These are phyloP conservation scores for Egretta garzetta DNA, from an alignment of 2,113 vertebrate species.

Conservation along the genomic window DNA sequence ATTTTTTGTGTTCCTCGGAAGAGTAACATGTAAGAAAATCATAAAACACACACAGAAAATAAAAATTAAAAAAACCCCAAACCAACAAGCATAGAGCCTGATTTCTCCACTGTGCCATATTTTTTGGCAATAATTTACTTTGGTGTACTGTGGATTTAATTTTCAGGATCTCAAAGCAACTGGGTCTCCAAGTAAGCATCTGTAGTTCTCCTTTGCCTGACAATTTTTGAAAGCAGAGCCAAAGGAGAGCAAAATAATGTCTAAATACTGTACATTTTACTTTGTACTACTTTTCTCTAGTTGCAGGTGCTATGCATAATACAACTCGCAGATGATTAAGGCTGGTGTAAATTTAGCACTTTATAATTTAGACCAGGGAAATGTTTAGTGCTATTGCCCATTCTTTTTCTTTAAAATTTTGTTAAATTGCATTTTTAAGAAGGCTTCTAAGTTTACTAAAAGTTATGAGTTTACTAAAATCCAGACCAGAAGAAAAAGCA, in stretches of 20 bases:
- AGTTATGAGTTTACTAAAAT: background rate
- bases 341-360: background rate
- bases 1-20: background rate
- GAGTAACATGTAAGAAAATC: background rate
- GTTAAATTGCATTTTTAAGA: background rate
- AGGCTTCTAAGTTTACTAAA: background rate
- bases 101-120: background rate
- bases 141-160: background rate
- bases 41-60: background rate
- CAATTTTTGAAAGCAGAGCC: background rate
- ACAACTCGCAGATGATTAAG: background rate
- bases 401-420: background rate
- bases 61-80: background rate
- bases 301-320: background rate
- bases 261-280: background rate
- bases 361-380: background rate
- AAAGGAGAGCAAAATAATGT: background rate
- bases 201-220: background rate
- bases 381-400: rapidly evolving
- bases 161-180: background rate
- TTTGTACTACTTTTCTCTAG: background rate
- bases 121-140: background rate
- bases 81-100: no score
- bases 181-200: background rate
- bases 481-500: background rate